phyloP scores from a whole-genome alignment of 2,797 vertebrate genomes.

The Knipowitschia caucasica region DNA sequence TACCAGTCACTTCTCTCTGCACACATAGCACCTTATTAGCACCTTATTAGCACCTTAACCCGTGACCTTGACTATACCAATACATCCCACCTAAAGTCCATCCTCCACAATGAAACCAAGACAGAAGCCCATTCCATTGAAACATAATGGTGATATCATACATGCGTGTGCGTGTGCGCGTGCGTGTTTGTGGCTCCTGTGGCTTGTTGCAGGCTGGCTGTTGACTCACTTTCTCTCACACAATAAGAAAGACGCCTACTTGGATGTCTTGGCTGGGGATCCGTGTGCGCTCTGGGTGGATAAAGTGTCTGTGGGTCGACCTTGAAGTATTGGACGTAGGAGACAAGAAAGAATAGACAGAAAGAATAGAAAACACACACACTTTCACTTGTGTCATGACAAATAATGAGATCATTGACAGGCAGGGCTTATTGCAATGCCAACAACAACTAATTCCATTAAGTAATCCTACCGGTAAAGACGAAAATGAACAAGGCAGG shows the following conservation, averaged over 20 bases:
- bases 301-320: conserved; percentile 34
- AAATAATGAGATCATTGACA: not conserved
- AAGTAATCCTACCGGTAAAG: not conserved
- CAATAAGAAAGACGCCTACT: conserved; percentile 27
- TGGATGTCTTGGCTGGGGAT: conserved; percentile 23
- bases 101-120: conserved; percentile 12
- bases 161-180: not conserved
- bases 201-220: not conserved
- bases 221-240: conserved; percentile 3
- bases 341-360: no score
- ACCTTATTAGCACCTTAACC: conserved; percentile 22
- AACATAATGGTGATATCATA: not conserved
- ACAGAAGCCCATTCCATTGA: no score
- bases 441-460: not conserved
- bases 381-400: not conserved
- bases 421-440: not conserved
- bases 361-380: no score
- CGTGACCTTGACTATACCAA: conserved; percentile 29
- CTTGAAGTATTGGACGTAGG: conserved; percentile 31
- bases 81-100: not conserved
- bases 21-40: no score
- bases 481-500: not conserved
- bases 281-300: conserved; percentile 27
- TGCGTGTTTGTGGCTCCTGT: not conserved
- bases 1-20: no score